A percentile compares a stretch with the other conserved stretches of the same genome.
Conservation (phyloP, 2,888 invertebrate genomes). For the Steinernema carpocapsae region DNA sequence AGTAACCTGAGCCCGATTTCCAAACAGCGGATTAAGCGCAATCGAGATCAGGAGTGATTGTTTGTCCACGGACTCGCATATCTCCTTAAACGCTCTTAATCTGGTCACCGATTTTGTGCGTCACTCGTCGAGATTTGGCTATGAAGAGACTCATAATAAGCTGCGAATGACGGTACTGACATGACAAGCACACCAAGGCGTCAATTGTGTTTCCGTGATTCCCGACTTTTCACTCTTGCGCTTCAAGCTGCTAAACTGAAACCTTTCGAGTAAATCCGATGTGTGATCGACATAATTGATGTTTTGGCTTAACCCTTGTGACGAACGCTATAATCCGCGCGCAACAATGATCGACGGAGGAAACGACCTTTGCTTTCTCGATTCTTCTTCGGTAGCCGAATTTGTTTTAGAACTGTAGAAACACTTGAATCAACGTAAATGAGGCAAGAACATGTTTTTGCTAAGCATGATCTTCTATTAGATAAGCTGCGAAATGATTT, state of each 20-base stretch:
- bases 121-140: slow-evolving; percentile 9
- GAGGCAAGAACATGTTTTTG: no score
- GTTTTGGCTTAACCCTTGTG: not conserved
- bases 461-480: no score
- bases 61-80: not conserved
- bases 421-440: no score
- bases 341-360: no score
- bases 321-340: not conserved
- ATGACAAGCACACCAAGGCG: not conserved
- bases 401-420: no score
- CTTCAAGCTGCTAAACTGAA: slow-evolving; percentile 27
- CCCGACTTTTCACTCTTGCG: not conserved
- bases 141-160: not conserved
- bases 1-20: no score
- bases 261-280: slow-evolving; percentile 12
- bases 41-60: not conserved
- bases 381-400: no score
- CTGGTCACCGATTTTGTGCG: not conserved
- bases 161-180: not conserved
- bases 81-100: slow-evolving; percentile 19
- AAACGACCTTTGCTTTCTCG: no score
- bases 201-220: not conserved
- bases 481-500: no score
- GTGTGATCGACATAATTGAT: slow-evolving; percentile 22
- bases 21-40: no score